phyloP scores from a whole-genome alignment of 2,797 vertebrate genomes.

The Echiichthys vipera region DNA sequence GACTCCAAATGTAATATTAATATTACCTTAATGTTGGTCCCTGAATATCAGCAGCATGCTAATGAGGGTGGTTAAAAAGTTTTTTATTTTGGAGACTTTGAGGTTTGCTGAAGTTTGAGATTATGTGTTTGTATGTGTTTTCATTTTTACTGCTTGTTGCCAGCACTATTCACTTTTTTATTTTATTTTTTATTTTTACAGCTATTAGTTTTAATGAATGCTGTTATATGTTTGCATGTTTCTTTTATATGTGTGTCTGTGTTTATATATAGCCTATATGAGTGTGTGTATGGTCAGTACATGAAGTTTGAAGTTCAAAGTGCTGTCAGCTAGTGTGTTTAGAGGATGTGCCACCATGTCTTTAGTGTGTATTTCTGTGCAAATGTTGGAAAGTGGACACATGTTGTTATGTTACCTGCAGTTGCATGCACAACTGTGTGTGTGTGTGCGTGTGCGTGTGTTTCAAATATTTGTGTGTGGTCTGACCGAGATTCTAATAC shows the following conservation, averaged over 20 bases:
- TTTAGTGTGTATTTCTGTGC: conserved; percentile 35
- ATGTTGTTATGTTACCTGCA: conserved; percentile 19
- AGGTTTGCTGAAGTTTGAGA: conserved; percentile 53
- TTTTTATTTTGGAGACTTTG: conserved; percentile 49
- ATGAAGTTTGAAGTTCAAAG: conserved; percentile 47
- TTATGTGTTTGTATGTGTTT: conserved; percentile 34
- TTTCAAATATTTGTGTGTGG: conserved; percentile 62
- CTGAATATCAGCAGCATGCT: conserved; percentile 73
- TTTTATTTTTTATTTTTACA: conserved; percentile 22
- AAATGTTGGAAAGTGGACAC: conserved; percentile 23
- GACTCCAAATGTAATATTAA: conserved; percentile 82
- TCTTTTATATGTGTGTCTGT: background rate
- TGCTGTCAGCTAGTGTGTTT: conserved; percentile 34
- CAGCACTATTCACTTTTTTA: conserved; percentile 13
- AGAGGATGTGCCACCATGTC: conserved; percentile 31
- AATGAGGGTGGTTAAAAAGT: conserved; percentile 65
- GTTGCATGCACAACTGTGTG: background rate
- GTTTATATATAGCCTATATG: conserved; percentile 14
- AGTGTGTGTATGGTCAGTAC: background rate
- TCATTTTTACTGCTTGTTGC: conserved; percentile 39
- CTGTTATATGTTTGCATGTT: conserved; percentile 27
- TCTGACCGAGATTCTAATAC: conserved; percentile 50
- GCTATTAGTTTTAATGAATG: conserved; percentile 38
- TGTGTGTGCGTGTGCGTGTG: conserved; percentile 8
- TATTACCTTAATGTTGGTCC: conserved; percentile 80